Percentiles rank a stretch among this genome's conserved stretches.
phyloP scores from a whole-genome alignment of 2,797 vertebrate species.

The Loriculus beryllinus region DNA sequence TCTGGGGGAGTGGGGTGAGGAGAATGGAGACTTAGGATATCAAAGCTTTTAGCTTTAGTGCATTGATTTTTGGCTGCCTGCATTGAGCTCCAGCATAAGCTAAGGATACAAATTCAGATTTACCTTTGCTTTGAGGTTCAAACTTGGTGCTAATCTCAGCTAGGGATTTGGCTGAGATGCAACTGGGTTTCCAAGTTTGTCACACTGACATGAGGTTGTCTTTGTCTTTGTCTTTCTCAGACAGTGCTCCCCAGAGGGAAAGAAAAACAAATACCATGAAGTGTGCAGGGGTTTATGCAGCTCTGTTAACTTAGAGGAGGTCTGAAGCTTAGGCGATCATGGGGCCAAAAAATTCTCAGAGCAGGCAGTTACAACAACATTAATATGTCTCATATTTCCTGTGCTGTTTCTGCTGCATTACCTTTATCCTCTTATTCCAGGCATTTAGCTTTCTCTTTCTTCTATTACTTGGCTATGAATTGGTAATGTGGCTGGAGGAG shows the following conservation, averaged over 20 bases:
- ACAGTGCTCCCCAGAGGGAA: neutral
- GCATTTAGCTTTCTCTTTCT: neutral
- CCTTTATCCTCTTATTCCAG: constrained; percentile 7
- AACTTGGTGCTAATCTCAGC: constrained; percentile 10
- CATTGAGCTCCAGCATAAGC: constrained; percentile 23
- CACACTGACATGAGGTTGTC: neutral
- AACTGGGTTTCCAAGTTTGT: neutral
- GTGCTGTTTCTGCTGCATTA: constrained; percentile 5
- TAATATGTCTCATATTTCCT: neutral
- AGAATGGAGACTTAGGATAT: neutral
- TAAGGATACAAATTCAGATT: constrained; percentile 54
- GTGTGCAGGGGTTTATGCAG: neutral
- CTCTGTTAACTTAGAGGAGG: neutral
- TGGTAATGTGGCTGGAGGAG: neutral
- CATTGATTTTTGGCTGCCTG: constrained; percentile 43
- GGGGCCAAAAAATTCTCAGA: neutral
- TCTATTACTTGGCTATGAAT: neutral
- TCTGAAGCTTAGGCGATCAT: neutral
- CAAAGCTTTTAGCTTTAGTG: constrained; percentile 25
- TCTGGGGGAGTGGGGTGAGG: neutral
- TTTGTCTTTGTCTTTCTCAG: neutral
- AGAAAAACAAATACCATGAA: neutral
- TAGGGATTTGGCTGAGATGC: constrained; percentile 9
- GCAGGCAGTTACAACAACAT: neutral
- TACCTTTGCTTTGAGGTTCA: constrained; percentile 57